Conservation (phyloP, 2,113 vertebrate species). For the Gasterosteus aculeatus region DNA sequence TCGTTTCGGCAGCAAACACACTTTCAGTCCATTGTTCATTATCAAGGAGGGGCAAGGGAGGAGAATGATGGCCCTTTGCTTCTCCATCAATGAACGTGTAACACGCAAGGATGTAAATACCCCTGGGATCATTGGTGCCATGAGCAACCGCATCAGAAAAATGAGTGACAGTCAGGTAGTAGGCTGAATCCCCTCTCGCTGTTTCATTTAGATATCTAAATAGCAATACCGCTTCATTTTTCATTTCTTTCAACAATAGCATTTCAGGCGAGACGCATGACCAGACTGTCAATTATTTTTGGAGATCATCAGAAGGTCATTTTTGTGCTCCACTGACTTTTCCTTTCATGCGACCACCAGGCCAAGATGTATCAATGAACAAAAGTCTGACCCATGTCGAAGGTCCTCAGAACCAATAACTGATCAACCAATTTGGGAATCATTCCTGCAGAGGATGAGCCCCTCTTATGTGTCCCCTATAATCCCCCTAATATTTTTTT, state of each 20-base stretch:
- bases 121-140: slow-evolving; percentile 40
- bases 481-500: no score
- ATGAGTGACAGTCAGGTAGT: not conserved
- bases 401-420: not conserved
- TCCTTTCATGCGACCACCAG: not conserved
- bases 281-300: not conserved
- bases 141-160: slow-evolving; percentile 22
- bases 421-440: not conserved
- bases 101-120: slow-evolving; percentile 49
- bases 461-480: not conserved
- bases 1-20: slow-evolving; percentile 19
- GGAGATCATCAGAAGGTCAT: not conserved
- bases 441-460: not conserved
- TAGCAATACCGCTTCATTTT: not conserved
- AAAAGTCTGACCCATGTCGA: not conserved
- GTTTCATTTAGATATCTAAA: not conserved
- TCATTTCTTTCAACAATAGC: no score
- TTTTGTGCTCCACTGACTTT: not conserved
- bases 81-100: slow-evolving; percentile 47
- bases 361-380: not conserved
- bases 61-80: slow-evolving; percentile 40
- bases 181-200: not conserved
- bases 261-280: no score
- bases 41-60: slow-evolving; percentile 42
- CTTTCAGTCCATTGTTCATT: slow-evolving; percentile 39